These are phyloP conservation scores for Thymelicus acteon DNA, from an alignment of 2,888 invertebrate species.

Conservation along the genomic window DNA sequence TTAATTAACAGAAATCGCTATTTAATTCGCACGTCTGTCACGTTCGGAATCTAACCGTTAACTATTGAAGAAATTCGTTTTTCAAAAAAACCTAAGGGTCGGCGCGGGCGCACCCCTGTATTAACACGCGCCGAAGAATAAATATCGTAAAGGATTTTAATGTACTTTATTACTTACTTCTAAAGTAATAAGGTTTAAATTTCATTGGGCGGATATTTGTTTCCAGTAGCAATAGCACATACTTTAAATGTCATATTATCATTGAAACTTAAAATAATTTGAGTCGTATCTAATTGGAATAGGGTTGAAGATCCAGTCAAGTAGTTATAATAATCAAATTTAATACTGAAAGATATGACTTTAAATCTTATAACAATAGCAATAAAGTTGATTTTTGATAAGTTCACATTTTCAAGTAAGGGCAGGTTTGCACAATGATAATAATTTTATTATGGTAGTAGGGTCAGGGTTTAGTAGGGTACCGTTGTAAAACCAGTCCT, in stretches of 20 bases:
- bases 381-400: background rate
- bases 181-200: background rate
- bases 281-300: background rate
- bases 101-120: constrained; percentile 78
- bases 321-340: too few species aligned
- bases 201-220: constrained; percentile 31
- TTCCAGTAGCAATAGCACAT: background rate
- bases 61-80: constrained; percentile 62
- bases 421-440: constrained; percentile 50
- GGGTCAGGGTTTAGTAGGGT: constrained; percentile 43
- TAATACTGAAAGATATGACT: too few species aligned
- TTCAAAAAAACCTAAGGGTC: constrained; percentile 67
- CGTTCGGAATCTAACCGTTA: constrained; percentile 66
- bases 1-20: background rate
- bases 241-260: background rate
- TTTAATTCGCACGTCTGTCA: constrained; percentile 48
- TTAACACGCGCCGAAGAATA: constrained; percentile 65
- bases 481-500: constrained; percentile 40
- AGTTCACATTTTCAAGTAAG: background rate
- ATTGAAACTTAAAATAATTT: background rate
- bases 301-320: background rate
- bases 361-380: too few species aligned
- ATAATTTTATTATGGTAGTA: constrained; percentile 42
- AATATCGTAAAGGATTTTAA: constrained; percentile 24
- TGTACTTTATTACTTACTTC: constrained; percentile 36